A percentile compares a stretch with the other conserved stretches of the same genome.
These are phyloP conservation scores for Seriola rivoliana DNA, from an alignment of 2,113 vertebrate genomes.

Conservation along the genomic window DNA sequence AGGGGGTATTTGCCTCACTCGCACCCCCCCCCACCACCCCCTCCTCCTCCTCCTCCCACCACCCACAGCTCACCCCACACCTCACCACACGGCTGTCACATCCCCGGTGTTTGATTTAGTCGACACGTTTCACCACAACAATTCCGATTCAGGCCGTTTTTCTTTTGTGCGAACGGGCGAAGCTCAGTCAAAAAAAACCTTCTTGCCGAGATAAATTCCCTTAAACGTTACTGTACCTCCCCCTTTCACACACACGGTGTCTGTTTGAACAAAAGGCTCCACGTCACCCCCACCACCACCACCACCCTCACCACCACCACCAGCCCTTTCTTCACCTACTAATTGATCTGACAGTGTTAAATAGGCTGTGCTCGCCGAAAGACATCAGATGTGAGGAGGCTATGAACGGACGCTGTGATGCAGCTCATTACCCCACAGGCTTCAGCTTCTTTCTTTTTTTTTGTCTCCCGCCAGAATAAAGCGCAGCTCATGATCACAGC, in stretches of 20 bases:
- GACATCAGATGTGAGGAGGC: slow-evolving; percentile 57
- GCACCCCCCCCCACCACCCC: slow-evolving; percentile 36
- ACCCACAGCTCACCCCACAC: neutral
- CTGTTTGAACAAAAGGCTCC: slow-evolving; percentile 48
- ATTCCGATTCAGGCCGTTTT: slow-evolving; percentile 15
- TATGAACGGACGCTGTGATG: slow-evolving; percentile 66
- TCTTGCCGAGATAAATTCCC: slow-evolving; percentile 42
- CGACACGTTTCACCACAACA: slow-evolving; percentile 35
- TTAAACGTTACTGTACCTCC: slow-evolving; percentile 25
- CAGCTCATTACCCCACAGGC: slow-evolving; percentile 72
- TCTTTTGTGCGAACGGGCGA: slow-evolving; percentile 27
- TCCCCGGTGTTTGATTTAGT: slow-evolving; percentile 59
- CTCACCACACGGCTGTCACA: slow-evolving; percentile 40
- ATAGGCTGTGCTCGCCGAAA: slow-evolving; percentile 50
- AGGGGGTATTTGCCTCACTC: slow-evolving; percentile 44
- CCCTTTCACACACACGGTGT: slow-evolving; percentile 4
- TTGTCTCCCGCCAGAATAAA: slow-evolving; percentile 47
- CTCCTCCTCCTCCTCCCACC: neutral
- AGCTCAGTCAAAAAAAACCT: slow-evolving; percentile 25
- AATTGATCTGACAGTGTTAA: slow-evolving; percentile 73
- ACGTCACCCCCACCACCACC: neutral
- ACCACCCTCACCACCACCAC: neutral
- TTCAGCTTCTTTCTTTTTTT: slow-evolving; percentile 14
- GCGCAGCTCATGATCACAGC: slow-evolving; percentile 67
- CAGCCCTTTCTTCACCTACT: slow-evolving; percentile 66